These are phyloP conservation scores for Hoplodrina blanda DNA, from an alignment of 2,888 invertebrate genomes.

Conservation along the genomic window DNA sequence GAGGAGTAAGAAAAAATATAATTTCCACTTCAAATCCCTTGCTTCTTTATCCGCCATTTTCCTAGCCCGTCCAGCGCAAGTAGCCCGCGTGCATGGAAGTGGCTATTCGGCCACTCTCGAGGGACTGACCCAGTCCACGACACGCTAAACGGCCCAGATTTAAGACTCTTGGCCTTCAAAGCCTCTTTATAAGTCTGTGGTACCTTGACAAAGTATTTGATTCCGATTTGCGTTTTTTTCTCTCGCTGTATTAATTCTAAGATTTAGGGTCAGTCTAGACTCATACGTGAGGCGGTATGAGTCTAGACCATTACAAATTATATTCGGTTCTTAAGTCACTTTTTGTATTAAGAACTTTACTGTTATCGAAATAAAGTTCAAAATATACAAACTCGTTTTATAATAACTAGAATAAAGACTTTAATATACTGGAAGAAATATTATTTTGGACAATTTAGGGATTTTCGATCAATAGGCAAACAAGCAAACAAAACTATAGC, in stretches of 20 bases:
- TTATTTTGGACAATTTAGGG: too few relatives aligned
- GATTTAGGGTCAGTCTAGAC: too few relatives aligned
- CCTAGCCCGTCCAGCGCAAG: conserved; percentile 28
- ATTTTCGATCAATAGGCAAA: too few relatives aligned
- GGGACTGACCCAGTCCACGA: conserved; percentile 51
- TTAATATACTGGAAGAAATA: too few relatives aligned
- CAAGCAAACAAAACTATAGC: too few relatives aligned
- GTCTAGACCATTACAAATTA: too few relatives aligned
- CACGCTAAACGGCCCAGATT: conserved; percentile 57
- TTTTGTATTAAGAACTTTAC: neutral
- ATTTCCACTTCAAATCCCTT: too few relatives aligned
- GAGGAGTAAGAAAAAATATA: too few relatives aligned
- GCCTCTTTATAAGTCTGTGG: conserved; percentile 34
- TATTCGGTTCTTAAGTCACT: neutral
- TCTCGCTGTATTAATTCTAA: neutral
- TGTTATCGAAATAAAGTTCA: neutral
- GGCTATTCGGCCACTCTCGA: conserved; percentile 49
- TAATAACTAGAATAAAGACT: too few relatives aligned
- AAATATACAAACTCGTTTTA: neutral
- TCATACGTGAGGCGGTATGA: too few relatives aligned
- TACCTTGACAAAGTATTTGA: conserved; percentile 22
- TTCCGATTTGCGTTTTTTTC: conserved; percentile 19
- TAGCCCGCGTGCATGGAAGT: conserved; percentile 57
- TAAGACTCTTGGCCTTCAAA: conserved; percentile 34
- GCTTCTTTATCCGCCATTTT: conserved; percentile 8